Percentiles rank a stretch among this genome's conserved stretches.
Evolutionary conservation across 2,797 vertebrate genomes (phyloP).

Genomic region (Chiroxiphia lanceolata): DNA sequence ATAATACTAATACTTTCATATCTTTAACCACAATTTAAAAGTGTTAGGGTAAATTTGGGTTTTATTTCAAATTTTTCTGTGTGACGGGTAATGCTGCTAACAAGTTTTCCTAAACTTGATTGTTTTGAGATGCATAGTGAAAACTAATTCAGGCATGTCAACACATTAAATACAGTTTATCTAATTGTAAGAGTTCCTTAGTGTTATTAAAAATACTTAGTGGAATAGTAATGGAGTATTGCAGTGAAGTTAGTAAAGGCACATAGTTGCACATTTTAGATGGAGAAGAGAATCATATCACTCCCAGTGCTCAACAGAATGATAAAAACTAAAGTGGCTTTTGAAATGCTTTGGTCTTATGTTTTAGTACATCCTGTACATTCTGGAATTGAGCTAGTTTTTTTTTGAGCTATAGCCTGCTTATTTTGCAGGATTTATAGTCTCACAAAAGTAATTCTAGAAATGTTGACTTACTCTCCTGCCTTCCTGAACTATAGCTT

Average conservation of each 20-base stretch:
- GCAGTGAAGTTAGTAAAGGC: background rate
- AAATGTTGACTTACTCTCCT: background rate
- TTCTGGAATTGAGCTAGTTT: background rate
- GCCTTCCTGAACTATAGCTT: background rate
- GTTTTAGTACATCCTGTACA: background rate
- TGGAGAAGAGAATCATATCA: background rate
- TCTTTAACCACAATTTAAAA: background rate
- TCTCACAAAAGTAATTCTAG: background rate
- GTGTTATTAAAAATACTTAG: background rate
- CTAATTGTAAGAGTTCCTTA: background rate
- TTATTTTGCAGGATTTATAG: background rate
- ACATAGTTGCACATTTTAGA: background rate
- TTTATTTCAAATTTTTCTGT: background rate
- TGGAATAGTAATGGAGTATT: background rate
- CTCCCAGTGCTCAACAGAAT: background rate
- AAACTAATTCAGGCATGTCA: background rate
- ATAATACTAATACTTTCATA: background rate
- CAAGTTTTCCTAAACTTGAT: background rate
- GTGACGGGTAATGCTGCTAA: background rate
- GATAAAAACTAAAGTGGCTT: background rate
- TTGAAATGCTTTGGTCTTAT: background rate
- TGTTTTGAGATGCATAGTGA: background rate
- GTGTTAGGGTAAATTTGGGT: background rate
- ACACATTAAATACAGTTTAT: background rate
- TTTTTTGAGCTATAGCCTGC: background rate